Conservation (phyloP, 23 tunicate genomes). For the Styela plicata region DNA sequence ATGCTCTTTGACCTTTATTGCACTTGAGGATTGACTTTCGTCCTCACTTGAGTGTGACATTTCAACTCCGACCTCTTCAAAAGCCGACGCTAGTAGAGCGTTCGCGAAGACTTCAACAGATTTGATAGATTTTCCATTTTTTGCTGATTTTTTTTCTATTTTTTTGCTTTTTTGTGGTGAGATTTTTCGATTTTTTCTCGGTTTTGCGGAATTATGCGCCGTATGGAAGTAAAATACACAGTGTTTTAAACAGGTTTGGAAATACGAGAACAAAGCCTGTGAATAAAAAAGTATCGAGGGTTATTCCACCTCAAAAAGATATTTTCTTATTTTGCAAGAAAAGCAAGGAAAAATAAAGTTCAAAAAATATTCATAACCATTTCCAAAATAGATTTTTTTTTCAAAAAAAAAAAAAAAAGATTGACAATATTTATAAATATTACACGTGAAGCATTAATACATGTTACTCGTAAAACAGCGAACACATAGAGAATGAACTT, state of each 20-base stretch:
- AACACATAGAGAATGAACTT: no score
- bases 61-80: not conserved
- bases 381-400: no score
- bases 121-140: not conserved
- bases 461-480: no score
- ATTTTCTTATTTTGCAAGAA: no score
- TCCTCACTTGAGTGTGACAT: not conserved
- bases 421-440: no score
- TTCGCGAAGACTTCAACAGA: not conserved
- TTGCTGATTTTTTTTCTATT: not conserved
- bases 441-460: no score
- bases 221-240: conserved; percentile 15
- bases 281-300: not conserved
- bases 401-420: no score
- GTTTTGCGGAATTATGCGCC: conserved; percentile 4
- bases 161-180: not conserved
- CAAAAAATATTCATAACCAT: no score
- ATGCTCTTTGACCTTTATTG: not conserved
- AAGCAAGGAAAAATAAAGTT: no score
- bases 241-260: conserved; percentile 42
- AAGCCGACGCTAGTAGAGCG: not conserved
- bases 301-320: not conserved
- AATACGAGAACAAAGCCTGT: conserved; percentile 58
- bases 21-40: not conserved
- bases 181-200: not conserved